Evolutionary conservation across 1,140 invertebrate genomes (phyloP), one percentile per base, ranked within the genome.

Genomic region (Andricus grossulariae): DNA sequence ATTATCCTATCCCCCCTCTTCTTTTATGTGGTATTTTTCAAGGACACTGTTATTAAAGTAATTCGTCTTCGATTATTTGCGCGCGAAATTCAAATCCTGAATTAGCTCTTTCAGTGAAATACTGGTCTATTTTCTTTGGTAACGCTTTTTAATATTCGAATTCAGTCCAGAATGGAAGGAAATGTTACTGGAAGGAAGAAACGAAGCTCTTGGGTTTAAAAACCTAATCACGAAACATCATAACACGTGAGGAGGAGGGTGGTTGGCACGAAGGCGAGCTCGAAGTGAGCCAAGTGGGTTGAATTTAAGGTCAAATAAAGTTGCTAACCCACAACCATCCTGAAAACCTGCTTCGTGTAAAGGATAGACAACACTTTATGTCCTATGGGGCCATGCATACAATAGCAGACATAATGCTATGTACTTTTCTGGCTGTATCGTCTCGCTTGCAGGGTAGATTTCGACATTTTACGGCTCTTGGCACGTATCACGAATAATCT

Each of bases 301-400:
- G 82, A 80, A 83, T 80, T 82, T 83, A 82, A 80, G 78, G 71
- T 73, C 76, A 76, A 80, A 83, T 83, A 82, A 83, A 83, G 80
- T 83, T 73, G 51, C 75, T 77, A 77, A 70, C 71, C 49, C 55
- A 66, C 72, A 72, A 21, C 39, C 52, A 55, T 66, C 32, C 39
- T 66, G 60, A 66, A 32, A 66, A 66, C 60, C 25, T 66, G 60
- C 25, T 66, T 66, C 25, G 60, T 66, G 45, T 72, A 72, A 76
- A 76, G 51, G 70, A 72, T 72, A 50, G 57, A 49, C 74, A 51
- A 72, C 54, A n/a, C 60, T 19, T 39, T 18, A 57, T 51, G 74
- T 54, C 49, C 66, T 16, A 49, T 52, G 49, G 45, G 51, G 49
- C 73, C 49, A 75, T 75, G 73, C 55, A 75, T 75, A 75, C 55